Evolutionary conservation across 2,888 invertebrate genomes (phyloP), one percentile per base, ranked within the genome.

Genomic region (Carabus problematicus): DNA sequence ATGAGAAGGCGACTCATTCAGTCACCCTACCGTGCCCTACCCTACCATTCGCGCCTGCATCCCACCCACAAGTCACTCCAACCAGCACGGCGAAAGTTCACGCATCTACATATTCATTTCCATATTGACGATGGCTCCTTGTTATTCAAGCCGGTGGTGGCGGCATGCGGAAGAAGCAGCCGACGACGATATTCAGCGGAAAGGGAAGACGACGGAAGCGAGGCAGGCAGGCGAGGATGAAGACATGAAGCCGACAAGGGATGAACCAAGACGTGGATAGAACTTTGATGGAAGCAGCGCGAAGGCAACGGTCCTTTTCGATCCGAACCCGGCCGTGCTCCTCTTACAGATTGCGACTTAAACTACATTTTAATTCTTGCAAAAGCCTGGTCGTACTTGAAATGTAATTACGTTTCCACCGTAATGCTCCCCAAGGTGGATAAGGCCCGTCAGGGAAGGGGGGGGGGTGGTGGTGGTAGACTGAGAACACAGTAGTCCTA

Each of bases 21-120:
- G 12, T n/a, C 45, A 3, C 12, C 45, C 11, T n/a, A n/a, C n/a
- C 11, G 12, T 42, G 45, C 12, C 12, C 12, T 11, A n/a, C 45
- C 2, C 12, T 6, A n/a, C 12, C 45, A 3, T n/a, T 14, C 29
- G 61, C 11, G 39, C 41, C 41, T 12, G 11, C 40, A 39, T 58
- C 58, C 45, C n/a, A n/a, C n/a, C 14, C 14, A 11, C 2, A 11
- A 11, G 45, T 9, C 59, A 41, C 41, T 59, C 52, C 12, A n/a
- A n/a, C 52, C 47, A 18, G 16, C 14, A 52, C 18, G 59, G 54
- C 60, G 67, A 67, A 67, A 67, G 67, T 67, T 67, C 67, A 67
- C 67, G 67, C 67, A 67, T 67, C 67, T 67, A 67, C 67, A 67
- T 67, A 67, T 67, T 67, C 67, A 67, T 67, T 60, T 67, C 67